A percentile compares a stretch with the other conserved stretches of the same genome.
Conservation (phyloP, 2,888 invertebrate species). For the Diadromus collaris region DNA sequence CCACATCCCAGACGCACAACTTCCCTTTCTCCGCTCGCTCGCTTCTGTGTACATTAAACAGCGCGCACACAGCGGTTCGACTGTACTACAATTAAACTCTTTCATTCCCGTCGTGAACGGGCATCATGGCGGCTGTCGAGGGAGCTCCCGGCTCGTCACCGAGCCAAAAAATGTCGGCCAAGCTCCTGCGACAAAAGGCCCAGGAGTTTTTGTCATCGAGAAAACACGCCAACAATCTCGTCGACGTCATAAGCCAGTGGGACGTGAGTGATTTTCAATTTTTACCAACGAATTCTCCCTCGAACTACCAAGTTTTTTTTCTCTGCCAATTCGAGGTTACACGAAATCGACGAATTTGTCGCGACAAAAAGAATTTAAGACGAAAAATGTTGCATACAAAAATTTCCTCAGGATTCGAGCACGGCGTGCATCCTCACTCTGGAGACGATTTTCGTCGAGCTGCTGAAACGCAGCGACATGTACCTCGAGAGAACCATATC, state of each 20-base stretch:
- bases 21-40: not conserved
- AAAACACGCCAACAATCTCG: slow-evolving; percentile 85
- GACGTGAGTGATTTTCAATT: slow-evolving; percentile 80
- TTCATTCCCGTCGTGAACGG: slow-evolving; percentile 57
- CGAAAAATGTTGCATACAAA: not conserved
- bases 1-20: not conserved
- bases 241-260: slow-evolving; percentile 86
- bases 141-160: slow-evolving; percentile 71
- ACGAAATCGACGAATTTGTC: not conserved
- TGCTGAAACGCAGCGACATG: slow-evolving; percentile 86
- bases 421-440: slow-evolving; percentile 85
- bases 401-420: slow-evolving; percentile 67
- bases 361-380: slow-evolving; percentile 14
- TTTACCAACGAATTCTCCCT: not conserved
- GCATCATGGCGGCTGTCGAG: slow-evolving; percentile 71
- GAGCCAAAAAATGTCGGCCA: slow-evolving; percentile 83
- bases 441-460: slow-evolving; percentile 87
- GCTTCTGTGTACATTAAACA: not conserved
- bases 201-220: slow-evolving; percentile 86
- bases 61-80: not conserved
- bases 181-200: slow-evolving; percentile 85
- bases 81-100: slow-evolving; percentile 31
- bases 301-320: not conserved
- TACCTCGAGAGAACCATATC: slow-evolving; percentile 80
- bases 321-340: slow-evolving; percentile 14